These are phyloP conservation scores for Eurystomus gularis DNA, from an alignment of 2,113 vertebrate species.

Conservation along the genomic window DNA sequence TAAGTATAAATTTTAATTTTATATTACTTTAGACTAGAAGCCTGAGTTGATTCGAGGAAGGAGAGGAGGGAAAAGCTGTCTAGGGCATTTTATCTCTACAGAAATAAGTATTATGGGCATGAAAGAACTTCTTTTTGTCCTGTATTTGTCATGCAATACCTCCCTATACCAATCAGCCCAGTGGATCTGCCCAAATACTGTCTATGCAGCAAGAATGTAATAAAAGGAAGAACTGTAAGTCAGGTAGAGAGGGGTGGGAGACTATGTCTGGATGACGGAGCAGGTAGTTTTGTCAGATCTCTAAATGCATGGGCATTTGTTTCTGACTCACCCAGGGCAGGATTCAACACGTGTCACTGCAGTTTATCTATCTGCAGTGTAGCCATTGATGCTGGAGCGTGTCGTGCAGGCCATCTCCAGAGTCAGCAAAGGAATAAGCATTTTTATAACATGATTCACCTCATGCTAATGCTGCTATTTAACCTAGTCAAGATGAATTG, in stretches of 20 bases:
- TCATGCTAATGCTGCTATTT: background rate
- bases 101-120: background rate
- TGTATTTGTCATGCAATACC: background rate
- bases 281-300: background rate
- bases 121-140: background rate
- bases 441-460: background rate
- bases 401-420: background rate
- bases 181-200: background rate
- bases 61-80: background rate
- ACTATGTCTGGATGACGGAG: background rate
- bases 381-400: fast-evolving
- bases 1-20: background rate
- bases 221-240: background rate
- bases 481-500: background rate
- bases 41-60: background rate
- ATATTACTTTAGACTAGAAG: background rate
- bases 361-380: background rate
- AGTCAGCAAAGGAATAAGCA: background rate
- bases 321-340: background rate
- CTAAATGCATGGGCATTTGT: background rate
- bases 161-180: background rate
- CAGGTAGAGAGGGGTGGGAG: background rate
- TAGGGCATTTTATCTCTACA: background rate
- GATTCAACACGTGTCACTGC: background rate
- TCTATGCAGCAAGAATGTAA: background rate